Evolutionary conservation across 2,113 vertebrate genomes (phyloP), one percentile per base, ranked within the genome.

Genomic region (Oncorhynchus gorbuscha): DNA sequence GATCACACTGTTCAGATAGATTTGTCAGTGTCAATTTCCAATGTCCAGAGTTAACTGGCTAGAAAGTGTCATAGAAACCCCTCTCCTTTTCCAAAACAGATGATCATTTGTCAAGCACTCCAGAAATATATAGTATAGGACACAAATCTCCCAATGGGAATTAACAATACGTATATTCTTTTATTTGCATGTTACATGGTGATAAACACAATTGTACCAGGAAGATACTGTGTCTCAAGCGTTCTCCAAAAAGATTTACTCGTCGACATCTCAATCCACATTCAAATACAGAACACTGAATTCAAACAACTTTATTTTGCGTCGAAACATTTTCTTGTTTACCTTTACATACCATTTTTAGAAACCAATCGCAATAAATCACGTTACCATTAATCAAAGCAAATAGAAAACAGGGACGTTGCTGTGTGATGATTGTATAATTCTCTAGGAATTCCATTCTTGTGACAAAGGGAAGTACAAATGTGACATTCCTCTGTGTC

Each of bases 131-230:
- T 9, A 5, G 35, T 20, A 16, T 55, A 20, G 48, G 26, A 80
- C 76, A 84, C 84, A 87, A 85, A 84, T 74, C 5, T 82, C 79
- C 74, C 67, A 87, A 69, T 83, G 66, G 79, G 30, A 76, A 76
- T 62, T 84, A 91, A 90, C 88, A 92, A 92, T 89, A 90, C 85
- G 86, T 89, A 85, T 83, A 84, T 86, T 83, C 76, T 89, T 93
- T 92, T 92, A 93, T 94, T 93, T 88, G 84, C 85, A 88, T 90
- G 86, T 92, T 90, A 91, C 90, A 92, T 86, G 87, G 83, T 80
- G 83, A 91, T 87, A 39, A 90, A 83, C 89, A 91, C 89, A 89
- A 80, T 84, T 87, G 81, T 77, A 83, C 79, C 89, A 70, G 80
- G 73, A 49, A 26, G 79, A 81, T 74, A 72, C 83, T 18, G 78